Base-by-base conservation (phyloP, 1,140 invertebrate genomes). In the Drosophila pruinosa region DNA sequence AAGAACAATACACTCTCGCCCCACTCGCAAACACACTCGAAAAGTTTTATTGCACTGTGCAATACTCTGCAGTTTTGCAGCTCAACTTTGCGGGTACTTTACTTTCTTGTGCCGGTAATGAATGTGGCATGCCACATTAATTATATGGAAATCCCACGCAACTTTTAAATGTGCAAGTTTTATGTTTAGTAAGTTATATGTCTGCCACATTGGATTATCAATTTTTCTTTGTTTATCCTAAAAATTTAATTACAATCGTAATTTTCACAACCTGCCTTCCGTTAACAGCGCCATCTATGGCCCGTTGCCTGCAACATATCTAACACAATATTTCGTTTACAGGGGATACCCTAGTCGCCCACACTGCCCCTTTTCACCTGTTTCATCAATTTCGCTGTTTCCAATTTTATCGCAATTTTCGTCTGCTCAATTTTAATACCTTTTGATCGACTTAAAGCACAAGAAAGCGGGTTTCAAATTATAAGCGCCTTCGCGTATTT, bases 401-500 rank as follows among this genome's bases (percentile, higher is more conserved):
- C 10, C 38, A 57, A 56, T 17, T 56, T 36, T 12, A 39, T 24
- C 22, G 12, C 5, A 0, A 50, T 38, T 54, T 45, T 15, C 28
- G 28, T 36, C 21, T 15, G 48, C 36, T 48, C 21, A 15, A 56
- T 19, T 45, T 39, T 56, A 57, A 65, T 36, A 47, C 61, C 21
- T 45, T 48, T 65, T 57, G 39, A 56, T 64, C 43, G 61, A 41
- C 72, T 68, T 38, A 58, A 31, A 10, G 24, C 45, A 56, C 3
- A 26, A 12, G 41, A 52, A 76, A 63, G 68, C 57, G 69, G 39
- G 69, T 69, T 64, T 39, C 43, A 79, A 75, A 59, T 86, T 71
- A 68, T 80, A 86, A 86, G 72, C 69, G 56, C 65, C 57, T 78
- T 72, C 54, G 56, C 48, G 61, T 70, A 63, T 79, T 85, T 73